Percentiles rank a stretch among this genome's conserved stretches.
phyloP scores from a whole-genome alignment of 2,797 vertebrate species.

The Halcyon badia region DNA sequence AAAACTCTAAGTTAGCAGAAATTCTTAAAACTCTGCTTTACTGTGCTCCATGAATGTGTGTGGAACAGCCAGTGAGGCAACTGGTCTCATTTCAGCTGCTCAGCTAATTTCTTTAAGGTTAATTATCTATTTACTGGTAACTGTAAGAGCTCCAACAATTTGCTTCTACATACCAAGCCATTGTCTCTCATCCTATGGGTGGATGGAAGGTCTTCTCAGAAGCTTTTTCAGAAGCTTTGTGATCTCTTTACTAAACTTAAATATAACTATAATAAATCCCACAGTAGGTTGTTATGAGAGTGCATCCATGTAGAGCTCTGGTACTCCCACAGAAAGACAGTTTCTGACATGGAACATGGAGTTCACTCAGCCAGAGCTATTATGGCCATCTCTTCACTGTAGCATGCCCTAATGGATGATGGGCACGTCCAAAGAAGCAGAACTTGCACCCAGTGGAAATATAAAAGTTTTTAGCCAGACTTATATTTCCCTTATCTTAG shows the following conservation, averaged over 20 bases:
- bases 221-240: background rate
- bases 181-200: too few species aligned
- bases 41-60: background rate
- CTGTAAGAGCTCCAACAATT: background rate
- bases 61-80: background rate
- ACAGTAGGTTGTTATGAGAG: background rate
- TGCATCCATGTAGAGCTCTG: background rate
- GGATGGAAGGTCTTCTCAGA: background rate
- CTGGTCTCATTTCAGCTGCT: background rate
- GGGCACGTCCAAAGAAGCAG: background rate
- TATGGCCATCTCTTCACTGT: background rate
- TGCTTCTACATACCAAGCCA: background rate
- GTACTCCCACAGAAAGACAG: background rate
- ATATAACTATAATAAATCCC: background rate
- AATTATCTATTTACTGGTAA: background rate
- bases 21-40: background rate
- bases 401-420: background rate
- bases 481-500: background rate
- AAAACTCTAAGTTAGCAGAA: background rate
- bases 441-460: background rate
- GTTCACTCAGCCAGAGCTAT: background rate
- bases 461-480: background rate
- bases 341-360: background rate
- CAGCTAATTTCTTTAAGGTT: background rate
- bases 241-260: background rate